A percentile compares a stretch with the other conserved stretches of the same genome.
phyloP scores from a whole-genome alignment of 2,797 vertebrate species.

The Rhodeus uyekii region DNA sequence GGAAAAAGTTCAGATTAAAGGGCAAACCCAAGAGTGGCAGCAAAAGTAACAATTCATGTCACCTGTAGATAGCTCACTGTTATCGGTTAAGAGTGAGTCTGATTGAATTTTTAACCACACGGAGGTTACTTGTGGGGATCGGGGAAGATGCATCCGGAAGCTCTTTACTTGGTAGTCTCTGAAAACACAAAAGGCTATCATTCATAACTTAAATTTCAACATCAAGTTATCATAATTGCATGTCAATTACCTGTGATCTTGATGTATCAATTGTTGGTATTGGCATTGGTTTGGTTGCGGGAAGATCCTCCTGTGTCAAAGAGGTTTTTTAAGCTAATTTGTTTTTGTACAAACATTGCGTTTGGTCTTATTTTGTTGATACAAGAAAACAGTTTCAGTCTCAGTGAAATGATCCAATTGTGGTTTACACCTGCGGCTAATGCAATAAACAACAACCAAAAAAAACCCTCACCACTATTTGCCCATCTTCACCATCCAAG shows the following conservation, averaged over 20 bases:
- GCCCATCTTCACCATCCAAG: conserved; percentile 65
- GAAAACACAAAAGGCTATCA: conserved; percentile 49
- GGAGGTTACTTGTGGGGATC: conserved; percentile 87
- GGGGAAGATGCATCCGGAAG: conserved; percentile 95
- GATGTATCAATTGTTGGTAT: conserved; percentile 87
- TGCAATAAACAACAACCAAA: neutral
- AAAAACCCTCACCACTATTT: conserved; percentile 62
- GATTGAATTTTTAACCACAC: conserved; percentile 96
- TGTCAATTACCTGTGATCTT: conserved; percentile 85
- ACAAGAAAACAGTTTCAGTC: neutral
- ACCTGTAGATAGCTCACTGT: conserved; percentile 71
- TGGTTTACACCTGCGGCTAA: neutral
- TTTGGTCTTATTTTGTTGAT: neutral
- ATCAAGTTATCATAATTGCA: neutral
- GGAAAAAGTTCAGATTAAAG: conserved; percentile 21
- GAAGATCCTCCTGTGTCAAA: conserved; percentile 69
- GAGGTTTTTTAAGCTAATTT: neutral
- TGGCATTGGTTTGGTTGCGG: conserved; percentile 79
- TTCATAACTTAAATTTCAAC: neutral
- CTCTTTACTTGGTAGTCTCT: conserved; percentile 97
- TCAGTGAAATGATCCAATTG: neutral
- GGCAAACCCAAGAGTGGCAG: conserved; percentile 33
- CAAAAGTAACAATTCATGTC: conserved; percentile 50
- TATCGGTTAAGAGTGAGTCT: conserved; percentile 94
- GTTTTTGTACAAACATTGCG: neutral